A percentile compares a stretch with the other conserved stretches of the same genome.
These are phyloP conservation scores for Noctua janthina DNA, from an alignment of 2,888 invertebrate species.

Conservation along the genomic window DNA sequence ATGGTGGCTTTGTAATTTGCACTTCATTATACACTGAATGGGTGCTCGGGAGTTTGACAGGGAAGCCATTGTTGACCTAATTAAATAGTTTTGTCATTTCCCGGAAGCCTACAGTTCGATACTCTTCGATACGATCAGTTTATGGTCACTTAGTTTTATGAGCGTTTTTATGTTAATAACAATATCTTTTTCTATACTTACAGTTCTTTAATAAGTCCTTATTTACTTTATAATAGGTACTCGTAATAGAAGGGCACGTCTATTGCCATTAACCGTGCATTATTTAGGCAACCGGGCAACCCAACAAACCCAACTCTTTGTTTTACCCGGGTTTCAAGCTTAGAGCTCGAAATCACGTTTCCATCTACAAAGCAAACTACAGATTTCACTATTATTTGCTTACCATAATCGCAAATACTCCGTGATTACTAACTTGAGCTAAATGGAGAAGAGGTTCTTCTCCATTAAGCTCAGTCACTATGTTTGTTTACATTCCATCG, in stretches of 20 bases:
- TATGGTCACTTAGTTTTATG: slow-evolving; percentile 5
- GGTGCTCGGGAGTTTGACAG: slow-evolving; percentile 29
- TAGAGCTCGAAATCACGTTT: background rate
- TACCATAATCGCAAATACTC: slow-evolving; percentile 3
- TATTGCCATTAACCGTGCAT: background rate
- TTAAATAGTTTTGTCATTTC: slow-evolving; percentile 47
- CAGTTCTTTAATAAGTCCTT: background rate
- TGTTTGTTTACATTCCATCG: slow-evolving; percentile 45
- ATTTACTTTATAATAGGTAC: background rate
- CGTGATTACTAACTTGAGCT: background rate
- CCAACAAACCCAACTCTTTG: background rate
- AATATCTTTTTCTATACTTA: background rate
- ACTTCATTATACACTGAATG: slow-evolving; percentile 51
- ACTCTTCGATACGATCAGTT: slow-evolving; percentile 1
- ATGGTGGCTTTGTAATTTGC: slow-evolving; percentile 39
- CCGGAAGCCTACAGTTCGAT: slow-evolving; percentile 9
- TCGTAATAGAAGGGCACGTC: background rate
- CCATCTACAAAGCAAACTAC: background rate
- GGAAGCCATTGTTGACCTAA: slow-evolving; percentile 45
- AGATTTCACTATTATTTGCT: slow-evolving; percentile 3
- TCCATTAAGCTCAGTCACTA: slow-evolving; percentile 23
- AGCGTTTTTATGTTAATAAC: background rate
- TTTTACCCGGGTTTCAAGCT: background rate
- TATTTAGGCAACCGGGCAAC: background rate
- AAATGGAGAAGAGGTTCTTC: background rate